These are phyloP conservation scores for Anthophora plumipes DNA, from an alignment of 2,888 invertebrate genomes.

Conservation along the genomic window DNA sequence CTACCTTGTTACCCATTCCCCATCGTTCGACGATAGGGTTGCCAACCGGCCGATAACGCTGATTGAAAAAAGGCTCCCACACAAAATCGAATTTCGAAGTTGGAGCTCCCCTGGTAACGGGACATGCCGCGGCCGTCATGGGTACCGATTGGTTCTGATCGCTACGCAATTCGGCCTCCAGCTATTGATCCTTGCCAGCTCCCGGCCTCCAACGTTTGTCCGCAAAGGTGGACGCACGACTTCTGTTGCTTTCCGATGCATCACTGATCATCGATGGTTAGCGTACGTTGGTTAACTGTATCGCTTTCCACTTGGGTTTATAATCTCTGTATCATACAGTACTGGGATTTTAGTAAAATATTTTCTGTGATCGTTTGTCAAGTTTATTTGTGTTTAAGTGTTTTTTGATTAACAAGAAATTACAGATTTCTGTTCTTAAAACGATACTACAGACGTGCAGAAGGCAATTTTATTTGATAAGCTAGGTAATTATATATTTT, in stretches of 20 bases:
- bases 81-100: conserved; percentile 75
- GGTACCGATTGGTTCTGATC: conserved; percentile 67
- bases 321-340: too few relatives aligned
- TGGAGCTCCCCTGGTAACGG: conserved; percentile 50
- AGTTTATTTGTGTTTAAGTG: too few relatives aligned
- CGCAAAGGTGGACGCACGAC: conserved; percentile 20
- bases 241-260: conserved; percentile 28
- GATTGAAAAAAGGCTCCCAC: conserved; percentile 77
- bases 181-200: conserved; percentile 58
- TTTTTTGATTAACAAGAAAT: too few relatives aligned
- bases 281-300: background rate
- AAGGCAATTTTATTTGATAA: too few relatives aligned
- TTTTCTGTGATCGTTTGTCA: too few relatives aligned
- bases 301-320: background rate
- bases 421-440: too few relatives aligned
- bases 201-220: conserved; percentile 30
- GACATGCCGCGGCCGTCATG: conserved; percentile 36
- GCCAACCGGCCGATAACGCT: conserved; percentile 77
- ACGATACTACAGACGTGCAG: too few relatives aligned
- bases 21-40: conserved; percentile 65
- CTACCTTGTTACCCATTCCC: conserved; percentile 51
- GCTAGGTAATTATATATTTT: too few relatives aligned
- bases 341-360: background rate
- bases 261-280: background rate
- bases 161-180: conserved; percentile 44